Conservation (phyloP, 2,888 invertebrate genomes). For the Campoplex nolae region DNA sequence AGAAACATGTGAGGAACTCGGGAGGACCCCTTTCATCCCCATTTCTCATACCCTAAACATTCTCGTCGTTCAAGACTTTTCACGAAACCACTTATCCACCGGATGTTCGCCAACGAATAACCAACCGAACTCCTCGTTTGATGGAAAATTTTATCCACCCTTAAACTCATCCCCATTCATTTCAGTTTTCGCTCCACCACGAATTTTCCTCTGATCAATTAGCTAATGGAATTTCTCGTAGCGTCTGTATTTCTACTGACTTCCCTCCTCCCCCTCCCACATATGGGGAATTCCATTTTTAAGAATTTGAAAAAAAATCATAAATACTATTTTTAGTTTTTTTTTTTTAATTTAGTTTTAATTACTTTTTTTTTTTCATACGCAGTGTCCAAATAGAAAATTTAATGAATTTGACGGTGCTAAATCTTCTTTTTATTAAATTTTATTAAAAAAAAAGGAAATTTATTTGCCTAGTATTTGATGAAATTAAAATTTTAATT, state of each 20-base stretch:
- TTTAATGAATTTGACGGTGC: not conserved
- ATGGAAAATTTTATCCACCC: slow-evolving; percentile 23
- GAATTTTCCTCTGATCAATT: slow-evolving; percentile 57
- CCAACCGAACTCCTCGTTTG: slow-evolving; percentile 19
- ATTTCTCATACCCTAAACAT: slow-evolving; percentile 23
- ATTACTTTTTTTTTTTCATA: not conserved
- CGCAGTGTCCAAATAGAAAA: not conserved
- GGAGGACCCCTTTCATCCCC: slow-evolving; percentile 22
- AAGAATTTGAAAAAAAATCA: not conserved
- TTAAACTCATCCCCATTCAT: slow-evolving; percentile 20
- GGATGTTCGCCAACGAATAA: slow-evolving; percentile 21
- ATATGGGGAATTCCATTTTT: slow-evolving; percentile 1
- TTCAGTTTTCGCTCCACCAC: slow-evolving; percentile 4
- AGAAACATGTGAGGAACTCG: slow-evolving; percentile 44
- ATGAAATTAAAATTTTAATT: not conserved
- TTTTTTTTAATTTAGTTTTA: not conserved
- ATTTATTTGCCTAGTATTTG: too few relatives aligned
- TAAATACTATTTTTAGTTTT: too few relatives aligned
- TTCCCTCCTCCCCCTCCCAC: not conserved
- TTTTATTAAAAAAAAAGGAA: too few relatives aligned
- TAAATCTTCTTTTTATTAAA: not conserved
- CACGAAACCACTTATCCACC: slow-evolving; percentile 45
- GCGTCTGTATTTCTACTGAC: slow-evolving; percentile 19
- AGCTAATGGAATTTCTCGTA: slow-evolving; percentile 58
- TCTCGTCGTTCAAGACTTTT: slow-evolving; percentile 46